Base-by-base conservation (phyloP, 2,888 invertebrate species). In the Neoascia interrupta region DNA sequence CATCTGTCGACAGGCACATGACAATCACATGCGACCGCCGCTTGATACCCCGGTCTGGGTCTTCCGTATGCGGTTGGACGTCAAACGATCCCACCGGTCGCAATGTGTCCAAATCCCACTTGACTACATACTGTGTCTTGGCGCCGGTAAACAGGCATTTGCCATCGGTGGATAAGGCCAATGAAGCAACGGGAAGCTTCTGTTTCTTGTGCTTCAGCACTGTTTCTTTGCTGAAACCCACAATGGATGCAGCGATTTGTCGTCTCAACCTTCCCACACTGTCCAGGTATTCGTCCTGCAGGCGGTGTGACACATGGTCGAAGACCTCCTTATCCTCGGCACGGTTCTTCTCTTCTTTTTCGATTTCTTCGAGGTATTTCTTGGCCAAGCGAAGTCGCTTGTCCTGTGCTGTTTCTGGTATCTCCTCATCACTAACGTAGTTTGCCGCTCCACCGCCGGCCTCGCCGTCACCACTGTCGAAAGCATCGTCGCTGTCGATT, bases 341-440 rank as follows among this genome's bases (percentile, higher is more conserved):
- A 82, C 93, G 91, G 81, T 92, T 92, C 16, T 91, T 91, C 86
- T 95, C 95, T 90, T 96, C 94, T 84, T 92, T 92, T 88, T 95
- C 94, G 41, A 98, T 94, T 90, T 97, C 95, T 84, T 94, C 91
- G 28, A 98, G 90, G 88, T 97, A 97, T 86, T 95, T 92, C 86
- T 97, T 97, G 0, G 98, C 97, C 75, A 98, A 88, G 41, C 97
- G 92, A 49, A 98, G 86, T 82, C 96, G 94, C 86, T 97, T 98
- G 85, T 98, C 96, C 86, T 97, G 97, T 0, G 94, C 93, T 0
- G 96, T 97, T 88, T 97, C 95, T 66, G 88, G 89, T 64, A 88
- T 89, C 58, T 87, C 88, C 11, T 86, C 84, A 56, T 86, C 85
- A 1, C 84, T 85, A 0, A 85, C 84, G 64, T 85, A 88, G 28